Evolutionary conservation across 2,888 invertebrate species (phyloP), one percentile per base, ranked within the genome.

Genomic region (Ectropis crepuscularia): DNA sequence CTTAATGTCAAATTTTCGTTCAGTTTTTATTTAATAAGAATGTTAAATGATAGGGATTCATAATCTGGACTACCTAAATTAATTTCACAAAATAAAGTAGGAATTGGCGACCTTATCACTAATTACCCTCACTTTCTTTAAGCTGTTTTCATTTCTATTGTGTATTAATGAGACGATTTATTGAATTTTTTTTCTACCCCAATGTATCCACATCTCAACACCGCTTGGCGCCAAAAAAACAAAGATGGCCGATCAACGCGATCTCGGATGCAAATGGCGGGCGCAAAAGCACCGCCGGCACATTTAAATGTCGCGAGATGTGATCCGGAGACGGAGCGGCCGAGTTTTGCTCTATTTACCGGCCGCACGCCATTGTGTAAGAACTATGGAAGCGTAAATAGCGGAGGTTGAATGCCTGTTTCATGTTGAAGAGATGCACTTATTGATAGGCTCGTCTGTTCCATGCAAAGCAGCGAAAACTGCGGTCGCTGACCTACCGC

Each of bases 221-320:
- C 74, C 73, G 76, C 77, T 77, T 82, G 81, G 80, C 80, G 82
- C 81, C 77, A 86, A 82, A 88, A 89, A 85, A 80, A 80, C 46
- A 80, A 89, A 87, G 79, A 87, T 83, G 87, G 83, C 82, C 79
- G 88, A 85, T 86, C 88, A 83, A 84, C 87, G 87, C 88, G 87
- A 88, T 87, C 86, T 84, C 81, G 77, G 82, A 90, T 90, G 91
- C 90, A 90, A 91, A 91, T 90, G 86, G 83, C 82, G 79, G 79
- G 69, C 74, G 81, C 84, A 87, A 91, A 90, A 85, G 89, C 81
- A 82, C 89, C 90, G 90, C 88, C 88, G 76, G 80, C 87, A 82
- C 87, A 89, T 90, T 90, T 88, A 87, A 88, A 89, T 89, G 90
- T 90, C 89, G 83, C 85, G 73, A 80, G 80, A 70, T 73, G 71